A percentile compares a stretch with the other conserved stretches of the same genome.
These are phyloP conservation scores for Solenopsis fugax DNA, from an alignment of 1,140 invertebrate genomes.

Conservation along the genomic window DNA sequence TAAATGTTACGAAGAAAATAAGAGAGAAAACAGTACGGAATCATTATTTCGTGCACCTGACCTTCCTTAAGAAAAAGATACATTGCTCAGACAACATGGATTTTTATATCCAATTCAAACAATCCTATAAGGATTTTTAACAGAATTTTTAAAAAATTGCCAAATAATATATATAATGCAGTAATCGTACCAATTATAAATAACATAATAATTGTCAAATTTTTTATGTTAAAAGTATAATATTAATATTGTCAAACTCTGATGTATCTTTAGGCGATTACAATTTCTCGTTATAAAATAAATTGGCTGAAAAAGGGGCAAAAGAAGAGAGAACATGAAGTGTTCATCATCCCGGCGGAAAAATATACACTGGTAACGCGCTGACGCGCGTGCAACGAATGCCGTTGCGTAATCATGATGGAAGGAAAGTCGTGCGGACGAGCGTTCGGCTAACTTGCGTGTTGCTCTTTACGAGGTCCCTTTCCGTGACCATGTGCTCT, in stretches of 20 bases:
- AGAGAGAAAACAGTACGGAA: neutral
- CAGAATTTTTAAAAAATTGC: neutral
- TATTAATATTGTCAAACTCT: neutral
- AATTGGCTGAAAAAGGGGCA: neutral
- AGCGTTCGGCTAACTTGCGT: slow-evolving; percentile 72
- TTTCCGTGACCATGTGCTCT: slow-evolving; percentile 78
- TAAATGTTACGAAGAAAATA: neutral
- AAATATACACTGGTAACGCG: slow-evolving; percentile 50
- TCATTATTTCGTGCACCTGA: neutral
- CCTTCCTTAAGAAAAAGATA: neutral
- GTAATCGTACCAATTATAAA: neutral
- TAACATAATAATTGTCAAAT: slow-evolving; percentile 5
- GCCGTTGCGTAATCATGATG: slow-evolving; percentile 68
- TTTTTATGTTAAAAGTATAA: neutral
- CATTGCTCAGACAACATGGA: neutral
- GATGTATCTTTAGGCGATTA: neutral
- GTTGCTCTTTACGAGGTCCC: slow-evolving; percentile 72
- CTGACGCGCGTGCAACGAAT: slow-evolving; percentile 68
- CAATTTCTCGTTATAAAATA: slow-evolving; percentile 9
- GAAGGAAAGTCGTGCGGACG: slow-evolving; percentile 70
- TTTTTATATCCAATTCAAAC: neutral
- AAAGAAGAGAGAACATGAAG: slow-evolving; percentile 19
- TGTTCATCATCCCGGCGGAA: slow-evolving; percentile 34
- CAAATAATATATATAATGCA: slow-evolving; percentile 16
- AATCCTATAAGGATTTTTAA: neutral